Evolutionary conservation across 2,113 vertebrate genomes (phyloP), one percentile per base, ranked within the genome.

Genomic region (Chionodraco myersi): DNA sequence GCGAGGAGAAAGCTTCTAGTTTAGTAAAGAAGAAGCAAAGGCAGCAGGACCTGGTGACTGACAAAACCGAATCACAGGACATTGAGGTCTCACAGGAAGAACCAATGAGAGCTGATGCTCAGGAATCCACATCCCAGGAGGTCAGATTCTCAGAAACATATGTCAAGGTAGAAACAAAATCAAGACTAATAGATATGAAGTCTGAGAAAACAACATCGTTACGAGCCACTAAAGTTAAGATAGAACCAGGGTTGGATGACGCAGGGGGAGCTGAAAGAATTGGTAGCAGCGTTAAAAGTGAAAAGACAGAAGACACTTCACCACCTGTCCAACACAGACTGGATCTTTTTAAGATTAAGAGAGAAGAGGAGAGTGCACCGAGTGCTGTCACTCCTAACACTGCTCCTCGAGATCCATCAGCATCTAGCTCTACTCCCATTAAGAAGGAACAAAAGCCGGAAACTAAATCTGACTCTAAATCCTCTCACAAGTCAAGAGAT

Each of bases 401-500:
- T 85, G 69, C 68, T 54, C 47, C 52, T 16, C 2, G 64, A 0
- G 77, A 94, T 0, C 90, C 78, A 3, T 95, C 95, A 5, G 86
- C 91, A 36, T 94, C 95, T 6, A 71, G 79, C 51, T 95, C 94
- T 1, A 79, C 84, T 14, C 93, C 92, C 26, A 91, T 90, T 85
- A 90, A 87, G 44, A 95, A 92, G 52, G 93, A 87, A 57, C 57
- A 78, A 54, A 96, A 94, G 62, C 81, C 88, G 51, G 90, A 96
- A 81, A 81, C 83, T 3, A 96, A 92, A 77, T 15, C 83, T 0
- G 52, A 89, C 5, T 94, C 95, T 0, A 72, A 75, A 3, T 95
- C 95, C 0, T 91, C 79, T 8, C 93, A 93, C 0, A 85, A 68
- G 68, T 92, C 71, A 53, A 63, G 51, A 69, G 72, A 88, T 75